Base-by-base conservation (phyloP, 2,797 vertebrate genomes). In the Caiman crocodilus region DNA sequence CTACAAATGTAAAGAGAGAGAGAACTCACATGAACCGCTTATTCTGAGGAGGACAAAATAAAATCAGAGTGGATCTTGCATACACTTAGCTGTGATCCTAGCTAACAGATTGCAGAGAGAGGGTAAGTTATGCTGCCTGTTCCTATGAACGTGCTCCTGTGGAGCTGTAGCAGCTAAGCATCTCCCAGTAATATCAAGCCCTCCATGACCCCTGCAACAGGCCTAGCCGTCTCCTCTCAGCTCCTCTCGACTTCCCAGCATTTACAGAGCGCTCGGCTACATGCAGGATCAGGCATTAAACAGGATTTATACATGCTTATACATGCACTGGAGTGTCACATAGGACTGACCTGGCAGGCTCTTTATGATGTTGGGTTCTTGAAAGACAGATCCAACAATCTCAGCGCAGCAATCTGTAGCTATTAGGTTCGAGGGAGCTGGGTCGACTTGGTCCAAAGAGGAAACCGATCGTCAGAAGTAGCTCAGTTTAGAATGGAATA, bases 121-220 rank as follows among this genome's bases (percentile, higher is more conserved):
- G 21, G 32, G 13, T 4, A 73, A 73, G 23, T 50, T 50, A 73
- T 50, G 69, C 35, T 16, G 15, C 35, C 14, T 50, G 35, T 14
- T 50, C 23, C 35, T 9, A 73, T 25, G 14, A 73, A 14, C 23
- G 21, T 50, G 35, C 7, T 50, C 50, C 69, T 50, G 14, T 73
- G 50, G 35, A 26, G 35, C 14, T 25, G 21, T 25, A 73, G 30
- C 32, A 18, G 21, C 32, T 26, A 32, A 42, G 35, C 69, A 50
- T 73, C 20, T 73, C 69, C 15, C n/a, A 67, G 30, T 7, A 30
- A n/a, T 20, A 73, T 10, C 1, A 2, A 82, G 69, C 5, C 55
- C 85, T 76, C 59, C 50, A 4, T 6, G 2, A 57, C 35, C 57
- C 57, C n/a, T 4, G 0, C 1, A 5, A 7, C 1, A 1, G 0